Conservation (phyloP, 1,140 invertebrate species). For the Sitophilus oryzae region DNA sequence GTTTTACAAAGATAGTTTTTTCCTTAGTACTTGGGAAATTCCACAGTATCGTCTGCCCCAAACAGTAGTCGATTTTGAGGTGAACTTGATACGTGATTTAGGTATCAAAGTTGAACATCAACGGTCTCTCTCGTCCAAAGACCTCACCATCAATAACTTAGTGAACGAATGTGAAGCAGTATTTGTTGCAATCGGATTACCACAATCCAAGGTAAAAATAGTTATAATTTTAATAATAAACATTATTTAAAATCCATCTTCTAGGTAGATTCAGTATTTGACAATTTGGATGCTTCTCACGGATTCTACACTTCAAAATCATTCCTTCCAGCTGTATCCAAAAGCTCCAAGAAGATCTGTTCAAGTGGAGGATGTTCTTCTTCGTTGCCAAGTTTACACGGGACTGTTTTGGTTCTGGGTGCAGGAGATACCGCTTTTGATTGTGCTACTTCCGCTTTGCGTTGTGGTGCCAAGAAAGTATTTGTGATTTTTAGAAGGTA, state of each 20-base stretch:
- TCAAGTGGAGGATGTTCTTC: conserved; percentile 59
- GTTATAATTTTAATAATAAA: not conserved
- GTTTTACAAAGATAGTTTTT: conserved; percentile 1
- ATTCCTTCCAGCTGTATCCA: conserved; percentile 83
- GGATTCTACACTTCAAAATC: conserved; percentile 96
- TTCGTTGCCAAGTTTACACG: conserved; percentile 67
- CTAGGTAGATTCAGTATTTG: conserved; percentile 50
- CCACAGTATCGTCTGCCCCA: conserved; percentile 94
- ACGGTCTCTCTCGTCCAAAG: conserved; percentile 55
- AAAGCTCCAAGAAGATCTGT: conserved; percentile 70
- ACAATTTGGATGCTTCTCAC: conserved; percentile 66
- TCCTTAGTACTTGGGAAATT: conserved; percentile 84
- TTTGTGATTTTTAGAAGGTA: conserved; percentile 78
- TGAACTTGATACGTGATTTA: conserved; percentile 84
- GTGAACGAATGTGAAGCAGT: conserved; percentile 70
- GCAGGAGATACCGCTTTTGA: conserved; percentile 98
- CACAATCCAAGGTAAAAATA: conserved; percentile 68
- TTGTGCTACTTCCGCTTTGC: conserved; percentile 93
- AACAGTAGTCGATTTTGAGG: conserved; percentile 90
- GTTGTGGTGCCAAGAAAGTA: conserved; percentile 89
- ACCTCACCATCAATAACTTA: conserved; percentile 68
- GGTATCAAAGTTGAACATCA: conserved; percentile 79
- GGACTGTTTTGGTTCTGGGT: conserved; percentile 89
- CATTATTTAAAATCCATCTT: not conserved
- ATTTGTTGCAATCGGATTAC: conserved; percentile 92